A percentile compares a stretch with the other conserved stretches of the same genome.
Conservation (phyloP, 2,888 invertebrate genomes). For the Drosophila affinis region DNA sequence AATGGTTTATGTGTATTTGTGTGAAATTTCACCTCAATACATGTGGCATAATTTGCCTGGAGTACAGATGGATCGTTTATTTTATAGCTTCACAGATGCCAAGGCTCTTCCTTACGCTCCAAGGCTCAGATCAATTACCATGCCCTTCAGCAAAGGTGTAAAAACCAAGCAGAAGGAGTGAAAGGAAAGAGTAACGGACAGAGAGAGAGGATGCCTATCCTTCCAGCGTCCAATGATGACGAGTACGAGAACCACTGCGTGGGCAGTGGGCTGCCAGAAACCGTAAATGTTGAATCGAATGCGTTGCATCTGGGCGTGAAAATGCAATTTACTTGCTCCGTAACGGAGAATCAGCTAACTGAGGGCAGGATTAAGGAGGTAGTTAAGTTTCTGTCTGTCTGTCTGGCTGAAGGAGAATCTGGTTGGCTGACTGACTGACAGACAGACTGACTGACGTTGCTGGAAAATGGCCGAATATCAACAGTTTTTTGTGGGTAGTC, state of each 20-base stretch:
- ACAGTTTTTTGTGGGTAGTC: conserved; percentile 19
- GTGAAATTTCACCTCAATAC: too few relatives aligned
- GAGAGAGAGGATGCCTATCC: conserved; percentile 3
- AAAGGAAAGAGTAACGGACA: neutral
- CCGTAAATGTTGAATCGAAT: conserved; percentile 60
- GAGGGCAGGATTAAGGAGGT: neutral
- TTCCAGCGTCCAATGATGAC: conserved; percentile 44
- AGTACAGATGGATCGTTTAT: neutral
- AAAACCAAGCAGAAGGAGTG: conserved; percentile 11
- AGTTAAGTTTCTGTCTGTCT: conserved; percentile 5
- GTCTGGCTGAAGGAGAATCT: neutral
- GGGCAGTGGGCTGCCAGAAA: conserved; percentile 19
- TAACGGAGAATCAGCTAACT: conserved; percentile 18
- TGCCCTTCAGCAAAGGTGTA: neutral
- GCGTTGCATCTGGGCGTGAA: conserved; percentile 68
- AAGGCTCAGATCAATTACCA: neutral
- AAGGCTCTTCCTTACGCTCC: neutral
- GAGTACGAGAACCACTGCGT: conserved; percentile 11
- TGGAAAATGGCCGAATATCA: conserved; percentile 36
- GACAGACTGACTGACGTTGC: conserved; percentile 3
- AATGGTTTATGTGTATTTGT: too few relatives aligned
- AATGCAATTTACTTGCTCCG: conserved; percentile 71
- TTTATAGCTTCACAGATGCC: neutral
- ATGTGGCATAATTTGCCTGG: neutral
- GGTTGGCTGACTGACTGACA: conserved; percentile 2